A percentile compares a stretch with the other conserved stretches of the same genome.
These are phyloP conservation scores for Bugulina stolonifera DNA, from an alignment of 2,888 invertebrate genomes.

Conservation along the genomic window DNA sequence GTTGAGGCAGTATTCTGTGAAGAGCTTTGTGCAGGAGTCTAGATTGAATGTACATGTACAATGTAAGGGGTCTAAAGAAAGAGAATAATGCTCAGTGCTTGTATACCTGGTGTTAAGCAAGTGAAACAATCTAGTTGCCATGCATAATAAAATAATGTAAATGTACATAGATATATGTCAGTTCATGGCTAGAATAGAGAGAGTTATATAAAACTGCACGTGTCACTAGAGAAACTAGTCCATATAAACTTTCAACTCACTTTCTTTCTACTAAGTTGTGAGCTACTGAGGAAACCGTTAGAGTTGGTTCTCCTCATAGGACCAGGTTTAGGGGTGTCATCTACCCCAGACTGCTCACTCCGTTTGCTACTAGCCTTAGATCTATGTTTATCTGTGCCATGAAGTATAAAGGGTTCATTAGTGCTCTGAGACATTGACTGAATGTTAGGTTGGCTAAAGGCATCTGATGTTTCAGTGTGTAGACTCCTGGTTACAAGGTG, in stretches of 20 bases:
- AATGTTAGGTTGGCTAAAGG: background rate
- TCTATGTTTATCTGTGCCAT: background rate
- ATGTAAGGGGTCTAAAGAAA: too few species aligned
- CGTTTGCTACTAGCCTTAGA: background rate
- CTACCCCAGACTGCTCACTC: background rate
- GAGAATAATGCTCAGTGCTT: too few species aligned
- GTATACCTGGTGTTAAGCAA: too few species aligned
- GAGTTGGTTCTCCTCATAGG: slow-evolving; percentile 1
- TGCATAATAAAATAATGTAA: too few species aligned
- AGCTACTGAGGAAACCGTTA: slow-evolving; percentile 24
- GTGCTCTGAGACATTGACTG: slow-evolving; percentile 16
- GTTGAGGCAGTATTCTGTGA: background rate
- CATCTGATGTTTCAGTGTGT: background rate
- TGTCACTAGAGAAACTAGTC: too few species aligned
- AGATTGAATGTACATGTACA: too few species aligned
- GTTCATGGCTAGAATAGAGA: too few species aligned
- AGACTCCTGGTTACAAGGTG: background rate
- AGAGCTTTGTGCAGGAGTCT: background rate
- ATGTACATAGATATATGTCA: too few species aligned
- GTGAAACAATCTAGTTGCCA: too few species aligned
- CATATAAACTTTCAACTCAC: too few species aligned
- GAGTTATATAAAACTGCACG: too few species aligned
- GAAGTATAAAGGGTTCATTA: background rate
- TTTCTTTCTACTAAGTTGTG: slow-evolving; percentile 22
- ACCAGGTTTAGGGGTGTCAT: background rate